A percentile compares a stretch with the other conserved stretches of the same genome.
These are phyloP conservation scores for Mungos mungo DNA, from an alignment of 2,113 vertebrate genomes.

Conservation along the genomic window DNA sequence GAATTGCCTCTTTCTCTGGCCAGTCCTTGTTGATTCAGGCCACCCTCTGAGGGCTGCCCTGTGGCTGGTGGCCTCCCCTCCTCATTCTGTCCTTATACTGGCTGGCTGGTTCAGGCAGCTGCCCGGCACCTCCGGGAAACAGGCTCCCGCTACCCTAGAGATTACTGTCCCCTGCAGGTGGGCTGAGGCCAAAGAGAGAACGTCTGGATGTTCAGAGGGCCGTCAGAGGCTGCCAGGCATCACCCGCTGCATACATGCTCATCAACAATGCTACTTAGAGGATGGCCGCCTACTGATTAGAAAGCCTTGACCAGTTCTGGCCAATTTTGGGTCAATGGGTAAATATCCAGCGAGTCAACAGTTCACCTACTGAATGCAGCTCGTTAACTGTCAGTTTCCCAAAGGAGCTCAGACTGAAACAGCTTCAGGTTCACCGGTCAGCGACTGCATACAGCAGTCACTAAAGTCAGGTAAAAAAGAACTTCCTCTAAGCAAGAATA, in stretches of 20 bases:
- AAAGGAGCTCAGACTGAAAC: neutral
- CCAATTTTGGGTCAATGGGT: neutral
- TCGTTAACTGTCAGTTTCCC: neutral
- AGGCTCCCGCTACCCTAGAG: neutral
- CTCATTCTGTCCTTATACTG: neutral
- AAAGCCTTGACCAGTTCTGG: neutral
- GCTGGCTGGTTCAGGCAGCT: neutral
- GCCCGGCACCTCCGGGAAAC: constrained; percentile 36
- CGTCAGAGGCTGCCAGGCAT: neutral
- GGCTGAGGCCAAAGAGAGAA: neutral
- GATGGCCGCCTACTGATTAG: neutral
- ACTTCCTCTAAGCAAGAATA: neutral
- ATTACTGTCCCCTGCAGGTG: neutral
- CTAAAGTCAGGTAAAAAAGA: neutral
- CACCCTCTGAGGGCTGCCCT: neutral
- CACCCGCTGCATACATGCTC: neutral
- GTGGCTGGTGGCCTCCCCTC: neutral
- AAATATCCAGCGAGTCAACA: neutral
- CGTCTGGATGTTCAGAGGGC: neutral
- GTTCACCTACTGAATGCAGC: neutral
- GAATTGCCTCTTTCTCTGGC: constrained; percentile 43
- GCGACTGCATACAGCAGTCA: neutral
- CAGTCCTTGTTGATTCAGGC: constrained; percentile 42
- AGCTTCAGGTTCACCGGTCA: neutral
- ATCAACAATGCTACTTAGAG: neutral